Evolutionary conservation across 35 echinoderm and acorn worm genomes (phyloP), one percentile per base, ranked within the genome.

Genomic region (Heliocidaris erythrogramma): DNA sequence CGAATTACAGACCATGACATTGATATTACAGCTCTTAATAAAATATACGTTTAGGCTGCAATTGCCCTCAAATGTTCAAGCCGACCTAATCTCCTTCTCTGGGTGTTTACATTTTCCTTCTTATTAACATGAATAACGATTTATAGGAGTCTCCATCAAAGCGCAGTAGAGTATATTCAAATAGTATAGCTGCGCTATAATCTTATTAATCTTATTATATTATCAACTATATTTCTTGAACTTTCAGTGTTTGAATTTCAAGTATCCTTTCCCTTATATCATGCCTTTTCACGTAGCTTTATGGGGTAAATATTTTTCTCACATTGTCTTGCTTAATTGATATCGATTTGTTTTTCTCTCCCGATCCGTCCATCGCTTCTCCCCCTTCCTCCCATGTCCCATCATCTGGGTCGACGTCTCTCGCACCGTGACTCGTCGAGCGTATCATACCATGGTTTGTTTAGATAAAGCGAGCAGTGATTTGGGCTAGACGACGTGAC

Each of bases 401-500:
- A 13, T 89, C 30, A 47, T 89, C 9, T 48, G 29, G 31, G 87
- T 32, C 87, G 87, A 47, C 11, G 21, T 27, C 18, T 18, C 18
- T 78, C 14, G 65, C 87, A 89, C 87, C 87, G 30, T 47, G 18
- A 89, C 11, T 48, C 87, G 87, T 16, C 29, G 17, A 21, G 21
- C 7, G 65, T 78, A 78, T 78, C 65, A 24, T 78, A 78, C 65
- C 35, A n/a, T 7, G 87, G 87, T n/a, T 89, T 89, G 87, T 89
- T 89, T 89, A 89, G 87, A 89, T 48, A 89, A 89, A 78, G 87
- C 47, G 31, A 32, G 2, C 9, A 14, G 47, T 47, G 87, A 89
- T 89, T 89, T 42, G 87, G 31, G 14, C 87, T 16, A 89, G 87
- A 89, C 87, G 30, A 17, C 87, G 87, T 89, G 87, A 47, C 87